phyloP scores from a whole-genome alignment of 2,113 vertebrate species.

The Leptocoma aspasia region DNA sequence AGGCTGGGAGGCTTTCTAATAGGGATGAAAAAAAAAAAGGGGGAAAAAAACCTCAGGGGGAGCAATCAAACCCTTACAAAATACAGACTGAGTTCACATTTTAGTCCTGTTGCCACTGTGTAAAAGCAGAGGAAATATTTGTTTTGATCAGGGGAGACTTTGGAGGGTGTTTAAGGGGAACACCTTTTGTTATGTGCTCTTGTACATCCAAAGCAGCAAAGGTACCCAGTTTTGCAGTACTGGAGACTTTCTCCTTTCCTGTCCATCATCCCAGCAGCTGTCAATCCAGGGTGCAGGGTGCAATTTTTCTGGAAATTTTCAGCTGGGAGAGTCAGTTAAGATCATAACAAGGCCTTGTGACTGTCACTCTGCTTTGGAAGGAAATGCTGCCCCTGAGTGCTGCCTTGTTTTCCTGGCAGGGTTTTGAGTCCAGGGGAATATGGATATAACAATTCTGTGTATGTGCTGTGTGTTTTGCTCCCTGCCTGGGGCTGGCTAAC shows the following conservation, averaged over 20 bases:
- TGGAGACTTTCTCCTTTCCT: not conserved
- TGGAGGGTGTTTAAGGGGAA: not conserved
- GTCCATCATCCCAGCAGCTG: not conserved
- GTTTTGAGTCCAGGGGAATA: not conserved
- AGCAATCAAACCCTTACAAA: not conserved
- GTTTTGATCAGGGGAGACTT: not conserved
- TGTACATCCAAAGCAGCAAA: not conserved
- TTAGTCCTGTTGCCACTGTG: not conserved
- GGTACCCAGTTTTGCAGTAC: not conserved
- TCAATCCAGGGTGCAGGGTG: not conserved
- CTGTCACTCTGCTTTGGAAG: not conserved
- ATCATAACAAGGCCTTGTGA: not conserved
- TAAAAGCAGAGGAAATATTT: not conserved
- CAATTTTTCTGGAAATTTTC: not conserved
- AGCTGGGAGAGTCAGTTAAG: not conserved
- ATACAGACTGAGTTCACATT: not conserved
- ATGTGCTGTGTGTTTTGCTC: not conserved
- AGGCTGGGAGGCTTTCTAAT: not conserved
- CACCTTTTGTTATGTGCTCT: not conserved
- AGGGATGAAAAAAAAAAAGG: accelerated
- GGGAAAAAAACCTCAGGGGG: accelerated
- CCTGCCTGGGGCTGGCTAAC: not conserved
- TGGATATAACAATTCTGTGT: not conserved
- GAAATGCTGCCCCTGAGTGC: accelerated
- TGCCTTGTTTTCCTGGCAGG: not conserved